phyloP scores from a whole-genome alignment of 2,888 invertebrate species.

The Parnassius smintheus region DNA sequence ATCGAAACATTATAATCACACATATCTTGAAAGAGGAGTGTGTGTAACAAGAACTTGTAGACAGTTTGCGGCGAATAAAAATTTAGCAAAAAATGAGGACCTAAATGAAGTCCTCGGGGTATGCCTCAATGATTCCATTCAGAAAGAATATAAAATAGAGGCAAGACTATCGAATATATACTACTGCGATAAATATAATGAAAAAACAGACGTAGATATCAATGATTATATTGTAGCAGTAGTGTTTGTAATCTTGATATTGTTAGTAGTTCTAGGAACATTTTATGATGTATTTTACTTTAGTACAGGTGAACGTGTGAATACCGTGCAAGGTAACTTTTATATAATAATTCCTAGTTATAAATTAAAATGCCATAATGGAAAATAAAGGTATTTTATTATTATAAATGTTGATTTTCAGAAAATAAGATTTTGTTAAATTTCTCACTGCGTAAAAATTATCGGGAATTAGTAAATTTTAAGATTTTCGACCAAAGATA shows the following conservation, averaged over 20 bases:
- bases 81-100: conserved; percentile 3
- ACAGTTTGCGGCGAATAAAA: neutral
- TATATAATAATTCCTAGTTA: neutral
- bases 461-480: conserved; percentile 6
- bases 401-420: conserved; percentile 1
- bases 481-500: conserved; percentile 21
- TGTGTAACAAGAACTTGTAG: conserved; percentile 19
- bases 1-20: conserved; percentile 20
- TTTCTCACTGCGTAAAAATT: conserved; percentile 22
- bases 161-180: conserved; percentile 14
- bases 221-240: conserved; percentile 9
- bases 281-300: conserved; percentile 1
- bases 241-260: neutral
- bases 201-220: conserved; percentile 4
- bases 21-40: conserved; percentile 13
- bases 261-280: conserved; percentile 1
- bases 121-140: conserved; percentile 16
- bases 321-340: neutral
- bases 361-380: no score
- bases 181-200: conserved; percentile 11
- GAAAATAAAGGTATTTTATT: neutral
- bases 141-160: conserved; percentile 16
- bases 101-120: neutral
- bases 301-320: neutral
- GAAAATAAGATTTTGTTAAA: conserved; percentile 5